Conservation (phyloP, 37 sponge, comb jelly and placozoan species). For the Amphimedon queenslandica region DNA sequence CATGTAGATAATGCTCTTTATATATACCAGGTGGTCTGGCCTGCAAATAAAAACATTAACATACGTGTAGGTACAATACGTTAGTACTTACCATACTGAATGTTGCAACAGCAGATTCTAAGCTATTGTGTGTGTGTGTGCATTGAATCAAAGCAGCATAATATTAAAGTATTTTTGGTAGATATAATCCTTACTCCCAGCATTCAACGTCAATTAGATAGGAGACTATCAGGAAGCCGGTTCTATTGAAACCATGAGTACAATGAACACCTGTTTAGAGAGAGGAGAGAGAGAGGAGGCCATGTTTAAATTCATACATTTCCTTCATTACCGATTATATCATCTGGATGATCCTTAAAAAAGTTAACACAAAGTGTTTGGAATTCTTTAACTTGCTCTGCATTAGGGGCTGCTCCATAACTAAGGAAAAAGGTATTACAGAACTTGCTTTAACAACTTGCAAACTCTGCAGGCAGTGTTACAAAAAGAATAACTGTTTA, state of each 20-base stretch:
- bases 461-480: no score
- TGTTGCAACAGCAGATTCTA: conserved; percentile 65
- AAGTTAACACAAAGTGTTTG: conserved; percentile 30
- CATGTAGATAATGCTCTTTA: conserved; percentile 72
- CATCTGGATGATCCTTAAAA: conserved; percentile 48
- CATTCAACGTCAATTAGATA: conserved; percentile 80
- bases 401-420: conserved; percentile 72
- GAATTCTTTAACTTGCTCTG: conserved; percentile 63
- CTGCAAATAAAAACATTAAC: conserved; percentile 21
- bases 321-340: conserved; percentile 85
- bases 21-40: conserved; percentile 83
- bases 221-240: conserved; percentile 84
- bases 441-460: no score
- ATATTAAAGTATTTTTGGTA: background rate
- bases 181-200: conserved; percentile 57
- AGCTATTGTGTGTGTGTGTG: conserved; percentile 14
- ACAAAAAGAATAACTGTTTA: no score
- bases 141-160: background rate
- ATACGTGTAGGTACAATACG: background rate
- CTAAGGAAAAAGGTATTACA: conserved; percentile 7
- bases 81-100: conserved; percentile 40
- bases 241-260: conserved; percentile 99
- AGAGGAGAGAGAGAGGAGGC: background rate
- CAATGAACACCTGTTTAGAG: conserved; percentile 82
- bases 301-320: no score